These are phyloP conservation scores for Tinea semifulvella DNA, from an alignment of 2,888 invertebrate genomes.

Conservation along the genomic window DNA sequence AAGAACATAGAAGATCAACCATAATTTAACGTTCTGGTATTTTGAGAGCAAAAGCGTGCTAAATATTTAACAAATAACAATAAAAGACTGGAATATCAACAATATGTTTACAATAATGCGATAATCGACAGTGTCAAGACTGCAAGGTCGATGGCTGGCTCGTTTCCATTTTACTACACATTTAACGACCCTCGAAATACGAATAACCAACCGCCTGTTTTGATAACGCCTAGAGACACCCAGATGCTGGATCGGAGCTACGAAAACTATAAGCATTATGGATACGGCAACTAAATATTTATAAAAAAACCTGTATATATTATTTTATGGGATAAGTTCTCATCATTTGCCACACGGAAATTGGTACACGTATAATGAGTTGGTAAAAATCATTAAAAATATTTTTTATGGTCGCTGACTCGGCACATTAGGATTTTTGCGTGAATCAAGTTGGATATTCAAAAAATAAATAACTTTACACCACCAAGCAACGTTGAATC, in stretches of 20 bases:
- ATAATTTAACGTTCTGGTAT: too few species aligned
- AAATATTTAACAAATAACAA: neutral
- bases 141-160: neutral
- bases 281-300: neutral
- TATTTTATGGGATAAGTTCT: too few species aligned
- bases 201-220: constrained; percentile 22
- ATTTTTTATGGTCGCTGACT: too few species aligned
- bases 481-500: too few species aligned
- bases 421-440: too few species aligned
- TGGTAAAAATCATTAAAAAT: neutral
- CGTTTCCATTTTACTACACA: constrained; percentile 19
- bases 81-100: neutral
- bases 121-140: neutral
- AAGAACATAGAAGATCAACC: too few species aligned
- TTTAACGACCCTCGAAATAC: constrained; percentile 29
- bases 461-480: too few species aligned
- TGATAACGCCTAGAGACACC: constrained; percentile 21
- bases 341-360: too few species aligned
- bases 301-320: too few species aligned
- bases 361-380: neutral
- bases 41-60: too few species aligned
- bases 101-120: neutral
- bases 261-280: neutral
- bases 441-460: too few species aligned
- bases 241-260: constrained; percentile 21